Evolutionary conservation across 2,797 vertebrate species (phyloP).

Genomic region (Alauda arvensis): DNA sequence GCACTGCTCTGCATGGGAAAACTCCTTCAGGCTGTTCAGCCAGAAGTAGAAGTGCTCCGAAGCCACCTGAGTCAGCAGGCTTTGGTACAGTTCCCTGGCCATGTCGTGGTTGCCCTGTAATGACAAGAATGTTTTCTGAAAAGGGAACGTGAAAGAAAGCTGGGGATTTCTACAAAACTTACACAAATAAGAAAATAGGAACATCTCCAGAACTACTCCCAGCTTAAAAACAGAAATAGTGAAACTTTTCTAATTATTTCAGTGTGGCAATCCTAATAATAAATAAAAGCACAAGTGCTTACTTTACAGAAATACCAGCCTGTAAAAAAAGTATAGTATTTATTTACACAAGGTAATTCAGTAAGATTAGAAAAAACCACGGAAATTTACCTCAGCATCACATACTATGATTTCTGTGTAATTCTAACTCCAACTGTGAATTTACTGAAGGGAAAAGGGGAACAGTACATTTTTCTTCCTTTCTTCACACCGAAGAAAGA

Average conservation of each 20-base stretch:
- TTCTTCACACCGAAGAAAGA: neutral
- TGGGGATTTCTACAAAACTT: neutral
- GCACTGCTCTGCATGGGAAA: constrained; percentile 93
- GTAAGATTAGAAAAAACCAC: neutral
- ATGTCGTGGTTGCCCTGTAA: constrained; percentile 93
- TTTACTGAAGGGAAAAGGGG: neutral
- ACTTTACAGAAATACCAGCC: neutral
- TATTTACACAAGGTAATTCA: neutral
- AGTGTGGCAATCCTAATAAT: neutral
- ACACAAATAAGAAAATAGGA: neutral
- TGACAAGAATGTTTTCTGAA: neutral
- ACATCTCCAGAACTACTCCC: neutral
- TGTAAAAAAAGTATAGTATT: neutral
- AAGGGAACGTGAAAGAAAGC: neutral
- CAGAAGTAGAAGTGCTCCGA: constrained; percentile 99
- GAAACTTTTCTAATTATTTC: neutral
- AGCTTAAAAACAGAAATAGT: neutral
- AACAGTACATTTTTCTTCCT: neutral
- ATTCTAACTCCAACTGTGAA: neutral
- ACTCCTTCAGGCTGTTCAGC: constrained; percentile 97
- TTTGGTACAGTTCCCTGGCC: constrained; percentile 93
- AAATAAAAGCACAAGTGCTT: neutral
- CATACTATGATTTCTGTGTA: neutral
- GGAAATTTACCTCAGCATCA: neutral
- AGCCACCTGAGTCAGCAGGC: constrained; percentile 92